Conservation (phyloP, 2,888 invertebrate species). For the Drosophila suboccidentalis region DNA sequence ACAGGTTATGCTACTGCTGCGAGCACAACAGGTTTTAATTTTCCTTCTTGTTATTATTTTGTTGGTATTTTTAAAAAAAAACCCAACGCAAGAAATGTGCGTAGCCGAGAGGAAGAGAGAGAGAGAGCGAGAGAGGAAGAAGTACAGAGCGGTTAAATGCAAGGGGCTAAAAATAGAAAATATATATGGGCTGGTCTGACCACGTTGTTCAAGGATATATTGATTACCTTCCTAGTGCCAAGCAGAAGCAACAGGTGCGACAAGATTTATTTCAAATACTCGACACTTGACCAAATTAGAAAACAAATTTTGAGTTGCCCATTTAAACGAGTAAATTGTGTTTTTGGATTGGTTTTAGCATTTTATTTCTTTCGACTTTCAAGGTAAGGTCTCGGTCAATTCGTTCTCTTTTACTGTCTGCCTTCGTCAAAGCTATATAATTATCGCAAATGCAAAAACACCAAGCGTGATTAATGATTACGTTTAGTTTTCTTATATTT, state of each 20-base stretch:
- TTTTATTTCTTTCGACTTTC: slow-evolving; percentile 36
- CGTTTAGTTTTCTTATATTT: slow-evolving; percentile 36
- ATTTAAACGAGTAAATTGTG: slow-evolving; percentile 9
- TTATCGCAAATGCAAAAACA: slow-evolving; percentile 67
- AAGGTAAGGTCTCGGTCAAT: slow-evolving; percentile 77
- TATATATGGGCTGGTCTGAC: slow-evolving; percentile 5
- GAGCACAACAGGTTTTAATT: slow-evolving; percentile 62
- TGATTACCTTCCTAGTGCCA: slow-evolving; percentile 9
- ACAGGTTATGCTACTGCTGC: slow-evolving; percentile 43
- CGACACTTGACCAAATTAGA: neutral
- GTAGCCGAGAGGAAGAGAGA: slow-evolving; percentile 9
- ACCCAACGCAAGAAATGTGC: slow-evolving; percentile 26
- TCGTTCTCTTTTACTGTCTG: slow-evolving; percentile 61
- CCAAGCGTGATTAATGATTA: slow-evolving; percentile 69
- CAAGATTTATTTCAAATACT: slow-evolving; percentile 11
- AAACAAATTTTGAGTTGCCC: slow-evolving; percentile 26
- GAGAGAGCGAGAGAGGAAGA: no score
- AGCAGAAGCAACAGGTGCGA: slow-evolving; percentile 7
- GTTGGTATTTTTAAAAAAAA: slow-evolving; percentile 46
- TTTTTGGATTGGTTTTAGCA: slow-evolving; percentile 7
- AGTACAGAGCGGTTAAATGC: slow-evolving; percentile 21
- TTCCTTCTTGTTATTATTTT: slow-evolving; percentile 35
- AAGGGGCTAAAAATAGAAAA: slow-evolving; percentile 57
- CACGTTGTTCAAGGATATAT: slow-evolving; percentile 43
- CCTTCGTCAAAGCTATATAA: slow-evolving; percentile 52